A percentile compares a stretch with the other conserved stretches of the same genome.
These are phyloP conservation scores for Mythimna loreyi DNA, from an alignment of 2,888 invertebrate genomes.

Conservation along the genomic window DNA sequence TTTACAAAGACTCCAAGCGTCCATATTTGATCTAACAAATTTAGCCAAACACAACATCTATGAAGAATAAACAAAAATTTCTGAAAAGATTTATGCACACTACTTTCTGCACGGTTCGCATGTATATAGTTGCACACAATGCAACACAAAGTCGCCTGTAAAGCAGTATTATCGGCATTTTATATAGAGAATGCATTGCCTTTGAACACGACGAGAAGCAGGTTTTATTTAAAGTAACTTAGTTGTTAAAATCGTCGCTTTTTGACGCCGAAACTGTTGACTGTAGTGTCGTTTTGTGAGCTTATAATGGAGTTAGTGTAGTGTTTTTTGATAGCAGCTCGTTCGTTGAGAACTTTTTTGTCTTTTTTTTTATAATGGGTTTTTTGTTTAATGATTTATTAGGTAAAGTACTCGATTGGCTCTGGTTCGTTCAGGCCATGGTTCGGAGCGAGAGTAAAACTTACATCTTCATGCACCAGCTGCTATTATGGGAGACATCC, in stretches of 20 bases:
- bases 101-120: conserved; percentile 41
- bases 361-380: background rate
- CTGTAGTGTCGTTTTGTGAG: conserved; percentile 24
- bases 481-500: too few relatives aligned
- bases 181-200: conserved; percentile 73
- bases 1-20: conserved; percentile 18
- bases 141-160: conserved; percentile 68
- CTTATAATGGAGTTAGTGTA: conserved; percentile 26
- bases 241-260: conserved; percentile 47
- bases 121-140: conserved; percentile 65
- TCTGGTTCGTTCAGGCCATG: too few relatives aligned
- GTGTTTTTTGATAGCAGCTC: conserved; percentile 18
- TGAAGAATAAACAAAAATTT: conserved; percentile 73
- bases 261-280: conserved; percentile 48
- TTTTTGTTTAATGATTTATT: conserved; percentile 25
- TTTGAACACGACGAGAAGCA: conserved; percentile 61
- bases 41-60: conserved; percentile 62
- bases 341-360: background rate
- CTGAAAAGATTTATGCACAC: conserved; percentile 74
- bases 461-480: too few relatives aligned
- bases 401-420: background rate
- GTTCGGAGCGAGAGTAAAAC: too few relatives aligned
- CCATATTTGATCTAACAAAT: conserved; percentile 61
- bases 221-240: conserved; percentile 66
- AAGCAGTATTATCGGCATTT: conserved; percentile 76